Percentiles rank a stretch among this genome's conserved stretches.
These are phyloP conservation scores for Myotis davidii DNA, from an alignment of 2,113 vertebrate species.

Conservation along the genomic window DNA sequence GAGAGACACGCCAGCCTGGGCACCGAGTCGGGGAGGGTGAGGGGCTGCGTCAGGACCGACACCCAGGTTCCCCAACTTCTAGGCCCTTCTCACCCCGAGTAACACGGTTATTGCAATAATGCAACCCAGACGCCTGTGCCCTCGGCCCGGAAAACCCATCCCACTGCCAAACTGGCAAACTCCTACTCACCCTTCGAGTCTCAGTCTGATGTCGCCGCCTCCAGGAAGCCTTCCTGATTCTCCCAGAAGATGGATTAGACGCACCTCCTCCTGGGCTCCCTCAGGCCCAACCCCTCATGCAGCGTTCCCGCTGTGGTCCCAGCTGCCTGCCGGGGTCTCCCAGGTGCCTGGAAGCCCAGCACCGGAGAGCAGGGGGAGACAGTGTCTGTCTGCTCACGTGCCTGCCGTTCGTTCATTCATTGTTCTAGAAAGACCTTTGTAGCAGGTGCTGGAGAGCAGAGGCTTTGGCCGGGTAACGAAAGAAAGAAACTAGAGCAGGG, in stretches of 20 bases:
- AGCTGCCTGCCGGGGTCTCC: neutral
- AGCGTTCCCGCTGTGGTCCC: neutral
- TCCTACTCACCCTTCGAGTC: neutral
- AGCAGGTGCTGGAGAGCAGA: neutral
- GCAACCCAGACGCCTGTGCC: neutral
- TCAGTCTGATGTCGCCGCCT: neutral
- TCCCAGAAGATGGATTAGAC: neutral
- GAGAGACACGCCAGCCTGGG: neutral
- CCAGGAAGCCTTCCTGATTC: slow-evolving; percentile 27
- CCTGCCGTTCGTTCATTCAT: neutral
- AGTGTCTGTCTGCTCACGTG: neutral
- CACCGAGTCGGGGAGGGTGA: neutral
- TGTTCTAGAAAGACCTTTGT: neutral
- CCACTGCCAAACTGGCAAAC: neutral
- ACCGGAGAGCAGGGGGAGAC: neutral
- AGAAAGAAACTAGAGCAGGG: neutral
- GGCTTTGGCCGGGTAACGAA: neutral
- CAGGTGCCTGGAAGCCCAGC: neutral
- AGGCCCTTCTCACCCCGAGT: neutral
- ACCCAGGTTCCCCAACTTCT: neutral
- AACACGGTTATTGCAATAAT: neutral
- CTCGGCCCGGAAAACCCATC: neutral
- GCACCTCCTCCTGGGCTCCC: neutral
- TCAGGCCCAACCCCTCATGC: neutral
- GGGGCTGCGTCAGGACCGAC: neutral